Conservation (phyloP, 37 sponge, comb jelly and placozoan species). For the Agelas oroides region DNA sequence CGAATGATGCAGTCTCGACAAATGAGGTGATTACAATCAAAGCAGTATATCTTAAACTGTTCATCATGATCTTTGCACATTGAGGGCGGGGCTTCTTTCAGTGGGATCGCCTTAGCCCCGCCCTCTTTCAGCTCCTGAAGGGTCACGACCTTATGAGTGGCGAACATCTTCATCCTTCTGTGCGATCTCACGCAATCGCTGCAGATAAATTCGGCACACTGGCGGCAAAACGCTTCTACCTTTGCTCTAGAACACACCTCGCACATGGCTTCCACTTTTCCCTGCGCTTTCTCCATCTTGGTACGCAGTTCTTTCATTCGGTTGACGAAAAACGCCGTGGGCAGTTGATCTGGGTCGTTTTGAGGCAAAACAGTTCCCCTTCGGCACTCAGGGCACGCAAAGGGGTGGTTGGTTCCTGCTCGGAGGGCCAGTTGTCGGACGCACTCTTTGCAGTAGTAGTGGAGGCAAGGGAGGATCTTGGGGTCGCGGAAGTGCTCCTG, state of each 20-base stretch:
- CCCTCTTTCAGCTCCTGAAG: conserved; percentile 32
- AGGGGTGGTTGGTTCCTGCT: conserved; percentile 6
- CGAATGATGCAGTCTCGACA: conserved; percentile 37
- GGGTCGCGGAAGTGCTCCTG: conserved; percentile 38
- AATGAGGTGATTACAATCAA: conserved; percentile 44
- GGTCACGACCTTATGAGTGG: conserved; percentile 15
- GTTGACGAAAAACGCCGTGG: conserved; percentile 40
- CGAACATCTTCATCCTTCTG: conserved; percentile 22
- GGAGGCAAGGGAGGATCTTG: conserved; percentile 54
- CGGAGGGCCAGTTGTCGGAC: conserved; percentile 21
- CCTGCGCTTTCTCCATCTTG: conserved; percentile 19
- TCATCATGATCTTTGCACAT: conserved; percentile 31
- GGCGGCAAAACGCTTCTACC: conserved; percentile 34
- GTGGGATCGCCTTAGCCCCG: conserved; percentile 21
- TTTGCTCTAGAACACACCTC: conserved; percentile 14
- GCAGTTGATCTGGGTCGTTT: conserved; percentile 11
- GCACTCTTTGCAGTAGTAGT: conserved; percentile 58
- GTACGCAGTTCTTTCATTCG: conserved; percentile 10
- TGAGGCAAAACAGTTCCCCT: conserved; percentile 22
- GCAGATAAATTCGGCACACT: conserved; percentile 43
- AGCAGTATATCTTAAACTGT: conserved; percentile 39
- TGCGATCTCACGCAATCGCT: conserved; percentile 16
- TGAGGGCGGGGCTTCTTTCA: not conserved
- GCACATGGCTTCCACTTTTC: conserved; percentile 38
- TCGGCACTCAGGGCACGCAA: conserved; percentile 48